Percentiles rank a stretch among this genome's conserved stretches.
Evolutionary conservation across 2,113 vertebrate genomes (phyloP).

Genomic region (Acrocephalus kingi): DNA sequence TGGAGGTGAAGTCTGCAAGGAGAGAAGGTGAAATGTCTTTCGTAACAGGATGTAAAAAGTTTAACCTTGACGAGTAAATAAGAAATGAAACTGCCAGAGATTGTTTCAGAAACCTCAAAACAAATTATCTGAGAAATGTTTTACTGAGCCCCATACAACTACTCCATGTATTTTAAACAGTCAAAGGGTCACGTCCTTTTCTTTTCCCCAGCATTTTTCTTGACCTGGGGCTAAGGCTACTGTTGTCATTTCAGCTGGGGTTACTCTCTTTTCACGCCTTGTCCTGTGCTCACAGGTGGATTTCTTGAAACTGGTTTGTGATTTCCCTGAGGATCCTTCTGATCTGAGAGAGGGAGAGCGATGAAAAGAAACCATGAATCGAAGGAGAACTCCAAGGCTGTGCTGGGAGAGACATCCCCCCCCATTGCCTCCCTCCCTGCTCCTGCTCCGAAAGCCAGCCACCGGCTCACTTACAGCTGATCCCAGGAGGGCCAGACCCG

Average conservation of each 20-base stretch:
- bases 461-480: neutral
- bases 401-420: neutral
- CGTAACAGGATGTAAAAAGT: neutral
- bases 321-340: neutral
- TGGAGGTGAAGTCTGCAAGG: neutral
- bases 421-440: neutral
- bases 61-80: neutral
- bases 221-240: neutral
- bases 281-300: neutral
- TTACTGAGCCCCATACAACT: neutral
- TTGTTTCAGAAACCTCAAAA: neutral
- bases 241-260: neutral
- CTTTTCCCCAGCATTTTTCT: neutral
- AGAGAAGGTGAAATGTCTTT: neutral
- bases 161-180: neutral
- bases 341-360: neutral
- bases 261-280: neutral
- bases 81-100: neutral
- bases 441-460: neutral
- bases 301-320: neutral
- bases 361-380: neutral
- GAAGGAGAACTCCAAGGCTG: neutral
- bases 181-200: neutral
- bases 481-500: neutral
- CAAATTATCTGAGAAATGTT: neutral